Percentiles rank a stretch among this genome's conserved stretches.
Evolutionary conservation across 2,113 vertebrate genomes (phyloP).

Genomic region (Fulica atra): DNA sequence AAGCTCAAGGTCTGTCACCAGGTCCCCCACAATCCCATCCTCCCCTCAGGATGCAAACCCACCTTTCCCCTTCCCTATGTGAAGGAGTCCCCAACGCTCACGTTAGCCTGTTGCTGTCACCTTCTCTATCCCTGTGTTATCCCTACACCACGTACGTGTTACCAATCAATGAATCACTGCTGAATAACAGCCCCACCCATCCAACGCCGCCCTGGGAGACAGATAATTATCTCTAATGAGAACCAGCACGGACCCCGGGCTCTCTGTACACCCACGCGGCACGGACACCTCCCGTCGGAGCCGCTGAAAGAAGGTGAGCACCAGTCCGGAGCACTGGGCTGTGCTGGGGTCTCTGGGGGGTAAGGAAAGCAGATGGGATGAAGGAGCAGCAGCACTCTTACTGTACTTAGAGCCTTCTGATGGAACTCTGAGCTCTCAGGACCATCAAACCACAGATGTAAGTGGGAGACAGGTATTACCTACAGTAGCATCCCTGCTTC

Average conservation of each 20-base stretch:
- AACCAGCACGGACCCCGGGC: fast-evolving
- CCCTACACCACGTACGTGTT: fast-evolving
- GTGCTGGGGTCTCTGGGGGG: background rate
- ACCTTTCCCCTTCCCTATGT: background rate
- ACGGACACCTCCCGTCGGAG: fast-evolving
- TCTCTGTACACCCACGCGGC: fast-evolving
- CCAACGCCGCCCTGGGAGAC: fast-evolving
- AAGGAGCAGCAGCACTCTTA: background rate
- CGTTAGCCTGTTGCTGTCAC: fast-evolving
- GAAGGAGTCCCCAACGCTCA: background rate
- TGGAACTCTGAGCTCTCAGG: background rate
- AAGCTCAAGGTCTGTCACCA: background rate
- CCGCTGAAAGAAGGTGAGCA: background rate
- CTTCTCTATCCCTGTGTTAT: fast-evolving
- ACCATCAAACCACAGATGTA: background rate
- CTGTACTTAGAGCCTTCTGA: background rate
- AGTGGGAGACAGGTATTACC: background rate
- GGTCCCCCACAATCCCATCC: background rate
- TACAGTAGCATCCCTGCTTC: background rate
- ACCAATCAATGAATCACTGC: background rate
- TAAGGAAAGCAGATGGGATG: background rate
- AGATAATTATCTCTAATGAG: background rate
- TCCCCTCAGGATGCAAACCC: background rate
- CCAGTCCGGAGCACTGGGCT: fast-evolving
- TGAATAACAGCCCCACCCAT: background rate